phyloP scores from a whole-genome alignment of 2,113 vertebrate genomes.

The Pithys albifrons region DNA sequence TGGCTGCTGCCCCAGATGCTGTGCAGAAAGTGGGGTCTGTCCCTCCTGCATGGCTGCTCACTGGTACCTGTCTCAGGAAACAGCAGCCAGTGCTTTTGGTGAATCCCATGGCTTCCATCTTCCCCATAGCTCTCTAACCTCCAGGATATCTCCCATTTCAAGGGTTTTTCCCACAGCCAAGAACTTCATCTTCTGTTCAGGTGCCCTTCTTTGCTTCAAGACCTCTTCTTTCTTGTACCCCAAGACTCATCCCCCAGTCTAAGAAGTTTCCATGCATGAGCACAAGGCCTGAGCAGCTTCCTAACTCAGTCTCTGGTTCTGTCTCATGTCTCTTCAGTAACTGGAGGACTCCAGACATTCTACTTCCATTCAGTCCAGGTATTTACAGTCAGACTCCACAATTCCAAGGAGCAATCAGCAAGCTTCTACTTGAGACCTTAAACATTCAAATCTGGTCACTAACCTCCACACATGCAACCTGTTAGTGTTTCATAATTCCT shows the following conservation, averaged over 20 bases:
- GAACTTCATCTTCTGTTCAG: accelerated
- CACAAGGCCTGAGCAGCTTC: not conserved
- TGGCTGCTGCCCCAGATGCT: not conserved
- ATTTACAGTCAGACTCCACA: not conserved
- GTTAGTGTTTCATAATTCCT: not conserved
- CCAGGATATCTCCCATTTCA: not conserved
- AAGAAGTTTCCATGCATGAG: not conserved
- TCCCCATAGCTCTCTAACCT: not conserved
- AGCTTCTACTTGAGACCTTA: not conserved
- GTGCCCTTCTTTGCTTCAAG: not conserved
- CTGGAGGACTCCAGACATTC: not conserved
- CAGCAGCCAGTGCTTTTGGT: not conserved
- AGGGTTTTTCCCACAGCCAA: not conserved
- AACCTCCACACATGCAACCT: not conserved
- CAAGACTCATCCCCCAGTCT: not conserved
- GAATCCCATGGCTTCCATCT: not conserved
- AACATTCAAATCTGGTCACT: not conserved
- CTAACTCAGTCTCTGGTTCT: not conserved
- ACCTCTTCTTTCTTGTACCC: not conserved
- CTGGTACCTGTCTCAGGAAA: not conserved
- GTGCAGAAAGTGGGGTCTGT: accelerated
- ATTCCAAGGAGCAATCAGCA: not conserved
- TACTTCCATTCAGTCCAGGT: not conserved
- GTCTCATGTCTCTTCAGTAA: not conserved
- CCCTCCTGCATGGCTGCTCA: not conserved